phyloP scores from a whole-genome alignment of 2,888 invertebrate genomes.

The Bruchidius siliquastri region DNA sequence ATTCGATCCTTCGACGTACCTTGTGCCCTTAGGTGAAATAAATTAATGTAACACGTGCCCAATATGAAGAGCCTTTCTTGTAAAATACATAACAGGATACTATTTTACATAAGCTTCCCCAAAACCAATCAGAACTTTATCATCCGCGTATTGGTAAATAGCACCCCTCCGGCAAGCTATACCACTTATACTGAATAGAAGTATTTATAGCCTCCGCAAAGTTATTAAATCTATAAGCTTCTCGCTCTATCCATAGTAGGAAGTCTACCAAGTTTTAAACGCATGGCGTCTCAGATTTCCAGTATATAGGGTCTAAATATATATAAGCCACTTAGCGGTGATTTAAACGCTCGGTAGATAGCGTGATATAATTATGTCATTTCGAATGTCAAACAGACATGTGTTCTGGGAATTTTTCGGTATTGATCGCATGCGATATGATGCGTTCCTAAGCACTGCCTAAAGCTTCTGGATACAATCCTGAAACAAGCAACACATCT shows the following conservation, averaged over 20 bases:
- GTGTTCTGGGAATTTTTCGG: too few species aligned
- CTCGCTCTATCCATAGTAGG: neutral
- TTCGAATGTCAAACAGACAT: too few species aligned
- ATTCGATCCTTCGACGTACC: too few species aligned
- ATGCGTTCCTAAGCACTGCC: too few species aligned
- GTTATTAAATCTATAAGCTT: neutral
- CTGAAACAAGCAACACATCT: too few species aligned
- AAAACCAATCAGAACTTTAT: neutral
- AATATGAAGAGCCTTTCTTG: neutral
- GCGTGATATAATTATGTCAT: too few species aligned
- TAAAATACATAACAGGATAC: neutral
- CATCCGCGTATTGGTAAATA: neutral
- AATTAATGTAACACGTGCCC: neutral
- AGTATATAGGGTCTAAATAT: too few species aligned
- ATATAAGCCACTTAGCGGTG: too few species aligned
- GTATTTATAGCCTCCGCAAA: neutral
- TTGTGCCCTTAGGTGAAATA: too few species aligned
- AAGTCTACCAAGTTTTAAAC: neutral
- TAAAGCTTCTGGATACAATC: too few species aligned
- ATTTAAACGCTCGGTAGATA: too few species aligned
- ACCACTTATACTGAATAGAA: neutral
- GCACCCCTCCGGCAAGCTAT: neutral
- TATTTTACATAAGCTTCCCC: neutral
- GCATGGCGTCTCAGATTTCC: neutral
- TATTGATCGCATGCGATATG: too few species aligned